Evolutionary conservation across 2,797 vertebrate genomes (phyloP).

Genomic region (Pseudochirops corinnae): DNA sequence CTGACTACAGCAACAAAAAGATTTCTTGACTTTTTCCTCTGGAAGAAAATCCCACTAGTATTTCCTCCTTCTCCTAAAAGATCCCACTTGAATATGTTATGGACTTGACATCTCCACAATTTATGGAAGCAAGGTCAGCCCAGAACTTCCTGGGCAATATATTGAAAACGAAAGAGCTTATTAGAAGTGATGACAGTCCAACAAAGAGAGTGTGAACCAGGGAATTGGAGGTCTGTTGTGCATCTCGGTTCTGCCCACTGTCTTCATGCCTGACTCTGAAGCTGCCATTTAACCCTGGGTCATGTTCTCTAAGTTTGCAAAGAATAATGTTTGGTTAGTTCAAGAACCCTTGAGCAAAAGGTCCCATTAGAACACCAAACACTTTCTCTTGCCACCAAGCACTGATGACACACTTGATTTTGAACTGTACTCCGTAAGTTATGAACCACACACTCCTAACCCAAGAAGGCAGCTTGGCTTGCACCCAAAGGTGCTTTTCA

Average conservation of each 20-base stretch:
- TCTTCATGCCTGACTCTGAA: neutral
- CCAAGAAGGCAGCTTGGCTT: neutral
- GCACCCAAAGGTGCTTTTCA: neutral
- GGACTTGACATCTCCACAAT: neutral
- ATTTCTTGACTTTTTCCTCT: neutral
- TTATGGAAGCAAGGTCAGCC: no score
- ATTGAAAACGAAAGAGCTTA: neutral
- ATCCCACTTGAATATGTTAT: neutral
- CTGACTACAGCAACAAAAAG: neutral
- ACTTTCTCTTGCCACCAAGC: no score
- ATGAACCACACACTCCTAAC: neutral
- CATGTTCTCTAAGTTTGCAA: neutral
- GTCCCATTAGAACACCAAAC: neutral
- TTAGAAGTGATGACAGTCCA: neutral
- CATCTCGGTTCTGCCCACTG: neutral
- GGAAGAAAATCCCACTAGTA: neutral
- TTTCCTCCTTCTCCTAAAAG: neutral
- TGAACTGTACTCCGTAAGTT: neutral
- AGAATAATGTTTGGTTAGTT: neutral
- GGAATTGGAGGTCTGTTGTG: neutral
- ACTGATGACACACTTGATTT: neutral
- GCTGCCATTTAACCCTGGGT: neutral
- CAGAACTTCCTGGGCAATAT: neutral
- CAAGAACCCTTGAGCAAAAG: neutral
- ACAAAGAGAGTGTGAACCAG: neutral